Percentiles rank a stretch among this genome's conserved stretches.
Conservation (phyloP, 2,888 invertebrate genomes). For the Diloba caeruleocephala region DNA sequence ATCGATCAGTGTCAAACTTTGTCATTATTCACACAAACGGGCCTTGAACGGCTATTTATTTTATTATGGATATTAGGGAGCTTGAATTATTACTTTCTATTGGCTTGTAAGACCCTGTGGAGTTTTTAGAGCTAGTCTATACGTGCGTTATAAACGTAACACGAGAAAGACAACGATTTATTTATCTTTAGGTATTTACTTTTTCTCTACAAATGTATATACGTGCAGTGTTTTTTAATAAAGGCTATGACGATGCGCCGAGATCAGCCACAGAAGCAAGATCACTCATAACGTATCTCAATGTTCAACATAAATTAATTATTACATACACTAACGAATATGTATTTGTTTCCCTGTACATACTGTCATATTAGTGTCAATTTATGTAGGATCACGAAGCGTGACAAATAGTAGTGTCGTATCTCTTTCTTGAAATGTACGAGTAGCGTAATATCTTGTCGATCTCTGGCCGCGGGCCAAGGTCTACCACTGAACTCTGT, state of each 20-base stretch:
- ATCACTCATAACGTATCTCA: conserved; percentile 10
- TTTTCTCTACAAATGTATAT: conserved; percentile 12
- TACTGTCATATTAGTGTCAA: conserved; percentile 64
- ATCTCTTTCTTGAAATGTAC: conserved; percentile 60
- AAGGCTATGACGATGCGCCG: conserved; percentile 9
- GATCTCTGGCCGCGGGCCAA: conserved; percentile 70
- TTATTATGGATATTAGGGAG: conserved; percentile 44
- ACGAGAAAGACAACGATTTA: conserved; percentile 28
- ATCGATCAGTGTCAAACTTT: conserved; percentile 70
- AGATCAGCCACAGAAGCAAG: conserved; percentile 12
- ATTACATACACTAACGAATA: conserved; percentile 24
- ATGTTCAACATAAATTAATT: conserved; percentile 34
- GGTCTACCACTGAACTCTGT: conserved; percentile 56
- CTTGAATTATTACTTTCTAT: conserved; percentile 45
- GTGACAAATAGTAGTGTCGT: conserved; percentile 55
- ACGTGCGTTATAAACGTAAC: conserved; percentile 24
- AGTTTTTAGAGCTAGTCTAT: conserved; percentile 6
- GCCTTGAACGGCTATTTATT: conserved; percentile 54
- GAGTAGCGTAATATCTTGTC: conserved; percentile 59
- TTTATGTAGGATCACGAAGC: conserved; percentile 52
- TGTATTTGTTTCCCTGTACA: conserved; percentile 33
- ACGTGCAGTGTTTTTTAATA: no score
- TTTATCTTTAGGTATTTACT: no score
- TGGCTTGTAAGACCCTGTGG: conserved; percentile 10
- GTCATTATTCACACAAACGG: conserved; percentile 57